phyloP scores from a whole-genome alignment of 2,797 vertebrate species.

The Crocidura indochinensis region DNA sequence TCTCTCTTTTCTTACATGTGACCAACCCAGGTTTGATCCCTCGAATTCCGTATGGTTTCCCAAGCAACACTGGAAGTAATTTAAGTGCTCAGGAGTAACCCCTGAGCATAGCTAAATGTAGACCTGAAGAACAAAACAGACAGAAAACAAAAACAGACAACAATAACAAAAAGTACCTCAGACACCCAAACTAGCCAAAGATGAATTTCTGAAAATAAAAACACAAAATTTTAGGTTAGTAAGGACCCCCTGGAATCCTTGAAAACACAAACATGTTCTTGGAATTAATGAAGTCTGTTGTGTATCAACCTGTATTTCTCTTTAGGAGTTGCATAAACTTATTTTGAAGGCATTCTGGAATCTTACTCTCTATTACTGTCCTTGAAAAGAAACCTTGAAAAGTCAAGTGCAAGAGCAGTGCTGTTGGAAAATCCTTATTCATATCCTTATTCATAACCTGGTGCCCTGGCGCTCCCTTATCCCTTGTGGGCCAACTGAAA shows the following conservation, averaged over 20 bases:
- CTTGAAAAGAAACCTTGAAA: constrained; percentile 2
- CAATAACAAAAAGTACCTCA: not conserved
- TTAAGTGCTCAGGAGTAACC: no score
- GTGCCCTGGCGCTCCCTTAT: not conserved
- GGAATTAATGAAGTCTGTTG: not conserved
- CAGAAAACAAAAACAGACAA: not conserved
- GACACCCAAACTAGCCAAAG: not conserved
- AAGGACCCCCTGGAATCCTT: not conserved
- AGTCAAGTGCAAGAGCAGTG: not conserved
- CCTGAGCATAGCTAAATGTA: no score
- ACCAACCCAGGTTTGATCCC: no score
- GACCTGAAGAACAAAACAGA: not conserved
- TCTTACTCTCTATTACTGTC: not conserved
- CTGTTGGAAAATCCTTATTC: not conserved
- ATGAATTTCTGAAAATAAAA: not conserved
- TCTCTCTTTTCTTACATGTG: no score
- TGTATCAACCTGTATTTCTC: not conserved
- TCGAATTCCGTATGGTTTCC: no score
- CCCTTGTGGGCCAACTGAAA: not conserved
- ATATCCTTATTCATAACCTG: no score
- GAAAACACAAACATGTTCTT: not conserved
- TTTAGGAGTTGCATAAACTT: not conserved
- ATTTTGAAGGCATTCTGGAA: constrained; percentile 1
- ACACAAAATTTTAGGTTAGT: not conserved
- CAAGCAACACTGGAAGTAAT: no score